Base-by-base conservation (phyloP, 2,797 vertebrate genomes). In the Octomys mimax region DNA sequence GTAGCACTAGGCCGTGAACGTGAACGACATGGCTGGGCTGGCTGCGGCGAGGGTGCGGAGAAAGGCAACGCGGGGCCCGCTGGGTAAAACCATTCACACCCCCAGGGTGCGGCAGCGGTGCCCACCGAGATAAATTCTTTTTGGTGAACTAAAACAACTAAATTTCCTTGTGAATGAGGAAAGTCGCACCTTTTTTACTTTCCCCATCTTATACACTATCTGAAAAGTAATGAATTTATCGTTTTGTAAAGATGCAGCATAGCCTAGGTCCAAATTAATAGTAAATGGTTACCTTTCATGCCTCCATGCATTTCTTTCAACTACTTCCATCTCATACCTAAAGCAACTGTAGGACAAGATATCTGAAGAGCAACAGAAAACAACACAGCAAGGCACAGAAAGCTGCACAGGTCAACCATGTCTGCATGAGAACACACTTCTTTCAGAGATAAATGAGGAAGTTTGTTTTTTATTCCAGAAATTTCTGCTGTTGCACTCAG, bases 1-100 rank as follows among this genome's bases (percentile, higher is more conserved):
- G 75, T 99, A 99, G 97, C 99, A 99, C 98, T 99, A 99, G 99
- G 99, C 99, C 99, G 99, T 99, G 99, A 99, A 99, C 87, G 99
- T 99, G 99, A 99, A 99, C 98, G 99, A 99, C 99, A 99, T 99
- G 98, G 98, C 96, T 96, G 91, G 33, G 75, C 82, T 26, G 75
- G 98, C 98, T 98, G 99, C 99, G 6, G 80, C 91, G 52, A 82
- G 80, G 26, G n/a, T 21, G 93, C 92, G 91, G 91, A 96, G 96
- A 97, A 93, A 96, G 89, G 94, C 89, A 66, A 86, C 94, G 97
- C 94, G 80, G 28, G 89, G 96, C 96, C 95, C 96, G 95, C 96
- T 98, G 96, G 98, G 98, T 98, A 97, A 97, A 97, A 98, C 96
- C 98, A 98, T 98, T 98, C 98, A 98, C 97, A 96, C 97, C 97